These are phyloP conservation scores for Phyllotreta cruciferae DNA, from an alignment of 2,888 invertebrate species.

Conservation along the genomic window DNA sequence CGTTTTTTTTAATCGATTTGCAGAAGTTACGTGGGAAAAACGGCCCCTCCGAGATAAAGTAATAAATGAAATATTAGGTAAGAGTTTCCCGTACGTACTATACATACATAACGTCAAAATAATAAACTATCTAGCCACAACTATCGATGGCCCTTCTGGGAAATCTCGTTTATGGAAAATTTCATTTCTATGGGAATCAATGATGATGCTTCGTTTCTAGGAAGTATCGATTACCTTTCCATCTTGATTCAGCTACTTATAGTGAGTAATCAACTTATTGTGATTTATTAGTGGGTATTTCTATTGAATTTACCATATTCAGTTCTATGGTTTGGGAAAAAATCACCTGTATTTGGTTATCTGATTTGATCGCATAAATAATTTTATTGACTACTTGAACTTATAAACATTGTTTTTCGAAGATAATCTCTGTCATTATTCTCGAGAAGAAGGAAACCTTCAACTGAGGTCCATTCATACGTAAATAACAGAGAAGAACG, in stretches of 20 bases:
- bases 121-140: constrained; percentile 21
- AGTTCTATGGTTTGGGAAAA: no score
- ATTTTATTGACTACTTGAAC: constrained; percentile 35
- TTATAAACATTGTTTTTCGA: constrained; percentile 40
- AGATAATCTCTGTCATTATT: constrained; percentile 25
- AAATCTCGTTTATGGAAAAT: constrained; percentile 28
- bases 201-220: constrained; percentile 8
- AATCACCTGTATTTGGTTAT: neutral
- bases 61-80: constrained; percentile 18
- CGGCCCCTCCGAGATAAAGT: constrained; percentile 10
- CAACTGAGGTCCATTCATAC: constrained; percentile 26
- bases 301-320: no score
- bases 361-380: constrained; percentile 3
- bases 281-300: no score
- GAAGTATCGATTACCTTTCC: neutral
- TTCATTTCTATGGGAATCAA: constrained; percentile 17
- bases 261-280: no score
- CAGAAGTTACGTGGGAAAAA: constrained; percentile 10
- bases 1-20: no score
- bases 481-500: constrained; percentile 26
- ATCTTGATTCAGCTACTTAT: no score
- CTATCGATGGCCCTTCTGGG: constrained; percentile 27
- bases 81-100: constrained; percentile 2
- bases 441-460: constrained; percentile 17
- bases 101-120: constrained; percentile 24